Base-by-base conservation (phyloP, 1,140 invertebrate species). In the Daktulosphaira vitifoliae region DNA sequence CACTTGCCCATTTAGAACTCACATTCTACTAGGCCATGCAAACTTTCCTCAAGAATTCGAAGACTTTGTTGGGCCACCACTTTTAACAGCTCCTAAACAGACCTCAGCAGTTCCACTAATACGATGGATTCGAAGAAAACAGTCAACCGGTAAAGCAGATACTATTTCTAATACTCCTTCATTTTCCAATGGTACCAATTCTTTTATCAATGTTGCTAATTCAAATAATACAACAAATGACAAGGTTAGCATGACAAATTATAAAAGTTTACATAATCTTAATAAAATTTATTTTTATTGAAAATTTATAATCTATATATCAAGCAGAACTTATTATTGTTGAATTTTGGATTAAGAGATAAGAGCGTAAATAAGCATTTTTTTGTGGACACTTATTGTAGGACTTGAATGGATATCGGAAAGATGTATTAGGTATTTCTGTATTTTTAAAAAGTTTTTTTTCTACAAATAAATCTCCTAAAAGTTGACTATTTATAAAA, bases 21-120 rank as follows among this genome's bases (percentile, higher is more conserved):
- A 52, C 39, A 52, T 65, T 26, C 49, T 53, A n/a, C 39, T 42
- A 39, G 65, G 49, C 37, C 51, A 51, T 13, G 37, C 65, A n/a
- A 52, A 65, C 18, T 52, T 52, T 37, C 49, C 51, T 11, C 65
- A 52, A 3, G 65, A 52, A 23, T 65, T 65, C 15, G 49, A 51
- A 20, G 65, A 53, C 49, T 53, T 52, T 3, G 65, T 52, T 39
- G 49, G 49, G 15, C 51, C 49, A 8, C 51, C 51, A 6, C 20
- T 65, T 15, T 9, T 52, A 26, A 39, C 37, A 11, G 42, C 23
- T 13, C 65, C 49, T 3, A 65, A 65, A 25, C 39, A 50, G 18
- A 65, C 49, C 2, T 53, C 49, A 2, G 49, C 65, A 1, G 46
- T 52, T 6, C 49, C 65, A 2, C 39, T 65, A 8, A 53, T 52